These are phyloP conservation scores for Numenius phaeopus DNA, from an alignment of 2,797 vertebrate genomes.

Conservation along the genomic window DNA sequence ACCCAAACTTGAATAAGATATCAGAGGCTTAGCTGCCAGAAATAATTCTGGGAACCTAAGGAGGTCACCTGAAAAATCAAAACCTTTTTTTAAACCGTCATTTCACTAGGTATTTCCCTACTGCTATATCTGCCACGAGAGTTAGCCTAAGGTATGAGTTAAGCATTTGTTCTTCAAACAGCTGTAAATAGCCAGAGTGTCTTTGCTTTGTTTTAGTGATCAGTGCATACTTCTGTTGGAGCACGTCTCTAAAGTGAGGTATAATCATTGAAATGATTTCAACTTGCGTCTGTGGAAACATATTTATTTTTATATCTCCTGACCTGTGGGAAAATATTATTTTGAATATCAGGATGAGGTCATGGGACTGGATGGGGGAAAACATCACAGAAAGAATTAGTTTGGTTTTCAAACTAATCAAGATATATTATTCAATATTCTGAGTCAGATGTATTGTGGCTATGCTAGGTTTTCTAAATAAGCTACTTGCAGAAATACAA, in stretches of 20 bases:
- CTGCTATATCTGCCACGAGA: background rate
- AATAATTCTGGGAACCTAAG: background rate
- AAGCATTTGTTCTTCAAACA: background rate
- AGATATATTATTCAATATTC: slow-evolving; percentile 45
- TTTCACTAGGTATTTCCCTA: background rate
- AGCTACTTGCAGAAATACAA: background rate
- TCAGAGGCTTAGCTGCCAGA: background rate
- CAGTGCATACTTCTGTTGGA: background rate
- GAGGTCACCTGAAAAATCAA: background rate
- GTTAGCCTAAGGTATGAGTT: background rate
- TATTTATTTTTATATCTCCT: slow-evolving; percentile 69
- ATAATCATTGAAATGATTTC: slow-evolving; percentile 40
- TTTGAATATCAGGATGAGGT: slow-evolving; percentile 71
- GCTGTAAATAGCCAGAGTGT: background rate
- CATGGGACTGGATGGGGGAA: slow-evolving; percentile 50
- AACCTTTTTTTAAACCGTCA: background rate
- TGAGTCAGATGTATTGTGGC: background rate
- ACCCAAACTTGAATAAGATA: background rate
- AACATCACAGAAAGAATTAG: background rate
- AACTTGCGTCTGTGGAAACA: slow-evolving; percentile 61
- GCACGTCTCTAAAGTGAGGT: slow-evolving; percentile 48
- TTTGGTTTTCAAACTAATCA: slow-evolving; percentile 41
- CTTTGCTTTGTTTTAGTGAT: background rate
- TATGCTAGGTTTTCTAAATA: background rate
- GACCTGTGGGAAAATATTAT: slow-evolving; percentile 73